Evolutionary conservation across 2,888 invertebrate species (phyloP), one percentile per base, ranked within the genome.

Genomic region (Glyphotaelius pellucidus): DNA sequence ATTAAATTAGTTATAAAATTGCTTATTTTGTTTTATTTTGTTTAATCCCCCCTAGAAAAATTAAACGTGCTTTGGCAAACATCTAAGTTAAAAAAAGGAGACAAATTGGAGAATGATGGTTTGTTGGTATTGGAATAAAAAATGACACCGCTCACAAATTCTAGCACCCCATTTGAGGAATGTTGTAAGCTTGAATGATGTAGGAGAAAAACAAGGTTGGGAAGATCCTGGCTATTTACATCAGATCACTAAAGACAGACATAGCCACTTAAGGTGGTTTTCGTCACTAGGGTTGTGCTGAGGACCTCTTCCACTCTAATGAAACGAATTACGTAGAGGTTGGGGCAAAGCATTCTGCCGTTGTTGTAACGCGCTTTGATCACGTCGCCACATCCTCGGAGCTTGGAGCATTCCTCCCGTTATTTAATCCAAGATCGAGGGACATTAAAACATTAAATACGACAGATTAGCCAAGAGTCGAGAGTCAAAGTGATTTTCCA

Each of bases 401-500:
- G n/a, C 67, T 67, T 7, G 67, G 9, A 67, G 52, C 19, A 52
- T 52, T 19, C 15, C 52, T 52, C 19, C 52, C 19, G 67, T 67
- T 67, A n/a, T n/a, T 25, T 25, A n/a, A 67, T 67, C 25, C 67
- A 67, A 25, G 67, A 67, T 5, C n/a, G 67, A 38, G 35, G 35
- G 83, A 83, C 83, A 83, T 83, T 83, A 83, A 83, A 83, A 83
- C 83, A 83, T 83, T 83, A 83, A 32, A 83, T 38, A 25, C 83
- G 83, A 83, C 35, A 83, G 83, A 91, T 80, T 80, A 91, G 88
- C 81, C 88, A 85, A 35, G 89, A 67, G 38, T 84, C 52, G 79
- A 79, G 67, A n/a, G 79, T 19, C 86, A 84, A 91, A 91, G 90
- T 85, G 91, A 85, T 90, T 90, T 52, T 89, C 90, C 83, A 85